These are phyloP conservation scores for Astropecten irregularis DNA, from an alignment of 53 echinoderm and acorn worm genomes.

Conservation along the genomic window DNA sequence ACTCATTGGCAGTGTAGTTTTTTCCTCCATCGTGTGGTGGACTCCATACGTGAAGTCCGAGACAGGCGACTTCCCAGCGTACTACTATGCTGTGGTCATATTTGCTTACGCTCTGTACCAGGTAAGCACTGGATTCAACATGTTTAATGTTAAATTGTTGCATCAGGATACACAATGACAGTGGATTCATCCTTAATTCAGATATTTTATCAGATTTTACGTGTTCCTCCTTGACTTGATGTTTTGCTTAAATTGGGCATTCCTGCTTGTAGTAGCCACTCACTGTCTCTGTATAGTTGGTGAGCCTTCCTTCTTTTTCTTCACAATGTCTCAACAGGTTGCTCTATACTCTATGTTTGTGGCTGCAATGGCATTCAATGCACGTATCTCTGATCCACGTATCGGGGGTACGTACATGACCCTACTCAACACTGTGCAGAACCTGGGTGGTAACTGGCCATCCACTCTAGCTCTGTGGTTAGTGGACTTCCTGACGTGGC, in stretches of 20 bases:
- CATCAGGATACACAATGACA: no score
- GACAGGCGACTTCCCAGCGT: conserved; percentile 73
- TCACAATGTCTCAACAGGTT: conserved; percentile 72
- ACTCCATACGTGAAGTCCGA: conserved; percentile 74
- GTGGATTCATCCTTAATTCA: no score
- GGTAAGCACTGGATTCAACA: conserved; percentile 38
- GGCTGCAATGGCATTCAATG: conserved; percentile 82
- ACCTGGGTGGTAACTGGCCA: conserved; percentile 98
- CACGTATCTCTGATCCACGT: conserved; percentile 82
- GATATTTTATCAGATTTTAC: no score
- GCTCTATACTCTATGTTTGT: conserved; percentile 93
- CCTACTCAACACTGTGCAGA: conserved; percentile 88
- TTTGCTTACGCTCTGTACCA: conserved; percentile 84
- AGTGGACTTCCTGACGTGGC: conserved; percentile 88
- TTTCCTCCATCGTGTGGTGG: conserved; percentile 75
- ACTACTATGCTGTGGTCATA: conserved; percentile 73
- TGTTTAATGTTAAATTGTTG: not conserved
- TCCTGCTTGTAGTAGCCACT: no score
- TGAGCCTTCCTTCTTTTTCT: no score
- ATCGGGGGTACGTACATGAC: conserved; percentile 99
- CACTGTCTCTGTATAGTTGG: no score
- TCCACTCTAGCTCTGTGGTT: conserved; percentile 80
- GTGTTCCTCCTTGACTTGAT: no score
- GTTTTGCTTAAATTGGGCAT: no score
- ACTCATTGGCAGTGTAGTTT: conserved; percentile 74